Conservation (phyloP, 1,140 invertebrate genomes). For the Drosophila lini region DNA sequence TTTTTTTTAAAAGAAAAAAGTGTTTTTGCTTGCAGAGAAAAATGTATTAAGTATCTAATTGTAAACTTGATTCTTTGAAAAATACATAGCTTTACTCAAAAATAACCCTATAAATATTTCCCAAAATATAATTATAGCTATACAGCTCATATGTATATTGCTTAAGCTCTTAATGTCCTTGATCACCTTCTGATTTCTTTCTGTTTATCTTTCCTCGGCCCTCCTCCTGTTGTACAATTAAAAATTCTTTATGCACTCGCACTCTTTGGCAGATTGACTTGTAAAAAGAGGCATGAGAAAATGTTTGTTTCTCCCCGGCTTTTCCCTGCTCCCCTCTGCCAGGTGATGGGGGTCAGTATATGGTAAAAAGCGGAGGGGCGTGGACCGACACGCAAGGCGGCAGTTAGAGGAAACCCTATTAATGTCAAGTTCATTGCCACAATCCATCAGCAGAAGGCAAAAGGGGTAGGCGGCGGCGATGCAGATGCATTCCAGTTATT, state of each 20-base stretch:
- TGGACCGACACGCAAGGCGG: constrained; percentile 51
- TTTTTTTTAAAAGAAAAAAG: background rate
- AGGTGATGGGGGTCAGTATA: constrained; percentile 22
- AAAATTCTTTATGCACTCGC: constrained; percentile 45
- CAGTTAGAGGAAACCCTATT: constrained; percentile 69
- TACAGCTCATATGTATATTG: no score
- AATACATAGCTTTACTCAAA: no score
- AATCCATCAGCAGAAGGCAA: constrained; percentile 38
- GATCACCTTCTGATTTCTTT: background rate
- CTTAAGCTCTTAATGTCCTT: background rate
- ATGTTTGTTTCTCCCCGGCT: constrained; percentile 16
- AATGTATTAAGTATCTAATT: no score
- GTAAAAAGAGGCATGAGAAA: constrained; percentile 41
- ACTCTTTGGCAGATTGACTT: constrained; percentile 43
- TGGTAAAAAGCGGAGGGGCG: constrained; percentile 8
- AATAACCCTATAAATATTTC: no score
- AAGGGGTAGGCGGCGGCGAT: background rate
- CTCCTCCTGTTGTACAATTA: constrained; percentile 26
- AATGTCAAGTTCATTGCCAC: constrained; percentile 83
- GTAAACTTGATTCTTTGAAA: no score
- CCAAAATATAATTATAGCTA: no score
- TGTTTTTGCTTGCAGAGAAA: constrained; percentile 1
- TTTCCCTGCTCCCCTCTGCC: background rate
- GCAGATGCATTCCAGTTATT: constrained; percentile 16
- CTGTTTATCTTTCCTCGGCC: background rate